These are phyloP conservation scores for Xiphorhynchus erythropygius DNA, from an alignment of 2,797 vertebrate genomes.

Conservation along the genomic window DNA sequence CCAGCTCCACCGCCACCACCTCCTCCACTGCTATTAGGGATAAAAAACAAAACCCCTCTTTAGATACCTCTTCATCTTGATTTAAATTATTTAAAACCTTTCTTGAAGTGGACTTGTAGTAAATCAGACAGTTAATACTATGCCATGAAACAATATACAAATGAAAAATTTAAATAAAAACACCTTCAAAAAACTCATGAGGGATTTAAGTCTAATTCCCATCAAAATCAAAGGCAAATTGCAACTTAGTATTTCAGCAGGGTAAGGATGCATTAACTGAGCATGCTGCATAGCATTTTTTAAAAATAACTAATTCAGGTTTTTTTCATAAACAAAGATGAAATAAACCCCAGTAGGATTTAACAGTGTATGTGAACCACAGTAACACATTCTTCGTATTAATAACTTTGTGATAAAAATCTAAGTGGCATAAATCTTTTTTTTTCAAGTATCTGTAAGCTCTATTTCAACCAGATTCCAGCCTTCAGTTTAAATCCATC, in stretches of 20 bases:
- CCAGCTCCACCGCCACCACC: constrained; percentile 80
- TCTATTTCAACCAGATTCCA: background rate
- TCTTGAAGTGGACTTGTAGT: background rate
- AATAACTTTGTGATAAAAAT: background rate
- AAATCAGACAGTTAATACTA: background rate
- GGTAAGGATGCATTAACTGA: background rate
- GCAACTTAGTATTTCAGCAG: background rate
- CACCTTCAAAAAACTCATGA: background rate
- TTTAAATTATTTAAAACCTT: background rate
- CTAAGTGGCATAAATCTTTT: background rate
- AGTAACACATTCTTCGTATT: background rate
- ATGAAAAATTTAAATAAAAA: background rate
- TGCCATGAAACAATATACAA: background rate
- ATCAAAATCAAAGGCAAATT: background rate
- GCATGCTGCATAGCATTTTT: background rate
- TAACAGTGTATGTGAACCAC: background rate
- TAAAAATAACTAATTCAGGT: background rate
- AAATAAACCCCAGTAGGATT: background rate
- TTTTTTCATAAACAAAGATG: background rate
- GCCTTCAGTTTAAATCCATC: background rate
- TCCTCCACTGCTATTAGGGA: constrained; percentile 66
- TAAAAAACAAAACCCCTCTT: background rate
- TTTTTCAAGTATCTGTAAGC: background rate
- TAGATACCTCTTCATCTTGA: background rate
- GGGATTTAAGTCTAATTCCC: background rate